Evolutionary conservation across 2,888 invertebrate genomes (phyloP).

Genomic region (Seira ritae): DNA sequence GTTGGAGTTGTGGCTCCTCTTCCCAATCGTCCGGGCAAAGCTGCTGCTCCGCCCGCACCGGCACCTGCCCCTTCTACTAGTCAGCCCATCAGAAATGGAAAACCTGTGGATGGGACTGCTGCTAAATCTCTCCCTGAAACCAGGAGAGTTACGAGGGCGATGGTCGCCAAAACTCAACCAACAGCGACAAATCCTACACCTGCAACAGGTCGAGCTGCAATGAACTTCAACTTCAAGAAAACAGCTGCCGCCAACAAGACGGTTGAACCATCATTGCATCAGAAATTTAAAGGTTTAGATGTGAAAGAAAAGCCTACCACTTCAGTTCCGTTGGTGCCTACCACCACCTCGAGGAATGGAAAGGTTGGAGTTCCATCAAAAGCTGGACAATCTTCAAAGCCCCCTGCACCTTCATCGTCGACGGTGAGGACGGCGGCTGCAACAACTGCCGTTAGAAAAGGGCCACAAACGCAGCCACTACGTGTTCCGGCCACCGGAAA

Average conservation of each 20-base stretch:
- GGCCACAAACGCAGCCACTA: not conserved
- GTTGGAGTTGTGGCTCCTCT: constrained; percentile 22
- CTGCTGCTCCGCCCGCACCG: not conserved
- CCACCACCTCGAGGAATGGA: not conserved
- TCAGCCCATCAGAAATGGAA: not conserved
- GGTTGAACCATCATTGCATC: constrained; percentile 22
- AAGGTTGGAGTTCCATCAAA: not conserved
- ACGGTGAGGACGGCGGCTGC: too few species aligned
- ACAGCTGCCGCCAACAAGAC: not conserved
- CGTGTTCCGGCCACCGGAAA: not conserved
- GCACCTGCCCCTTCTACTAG: not conserved
- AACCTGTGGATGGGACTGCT: not conserved
- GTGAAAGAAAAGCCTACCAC: constrained; percentile 16
- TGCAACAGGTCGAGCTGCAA: constrained; percentile 52
- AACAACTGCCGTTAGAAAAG: not conserved
- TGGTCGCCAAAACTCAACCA: not conserved
- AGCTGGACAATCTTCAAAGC: not conserved
- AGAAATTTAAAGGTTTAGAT: constrained; percentile 40
- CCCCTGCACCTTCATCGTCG: too few species aligned
- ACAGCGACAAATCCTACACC: not conserved
- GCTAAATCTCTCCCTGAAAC: not conserved
- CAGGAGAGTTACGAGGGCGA: not conserved
- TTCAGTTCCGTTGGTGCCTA: not conserved
- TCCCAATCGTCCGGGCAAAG: not conserved
- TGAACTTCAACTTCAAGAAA: not conserved